Evolutionary conservation across 2,113 vertebrate species (phyloP).

Genomic region (Azemiops feae): DNA sequence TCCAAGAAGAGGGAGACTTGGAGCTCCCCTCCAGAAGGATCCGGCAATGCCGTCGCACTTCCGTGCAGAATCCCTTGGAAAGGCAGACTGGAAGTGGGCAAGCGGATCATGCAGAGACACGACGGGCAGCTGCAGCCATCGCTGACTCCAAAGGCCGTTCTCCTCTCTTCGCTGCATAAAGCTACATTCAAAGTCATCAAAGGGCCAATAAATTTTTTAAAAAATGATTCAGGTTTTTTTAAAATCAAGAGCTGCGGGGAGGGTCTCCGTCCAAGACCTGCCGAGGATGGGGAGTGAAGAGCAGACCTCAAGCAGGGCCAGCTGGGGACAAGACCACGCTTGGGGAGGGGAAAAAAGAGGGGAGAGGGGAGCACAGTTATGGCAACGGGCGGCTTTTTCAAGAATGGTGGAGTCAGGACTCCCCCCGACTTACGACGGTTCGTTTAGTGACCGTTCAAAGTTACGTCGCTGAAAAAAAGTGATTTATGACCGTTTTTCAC

Average conservation of each 20-base stretch:
- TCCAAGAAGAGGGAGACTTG: too few relatives aligned
- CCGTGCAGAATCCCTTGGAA: background rate
- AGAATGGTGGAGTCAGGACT: background rate
- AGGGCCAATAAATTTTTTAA: slow-evolving; percentile 54
- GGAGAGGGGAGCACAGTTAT: background rate
- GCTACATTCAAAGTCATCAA: slow-evolving; percentile 87
- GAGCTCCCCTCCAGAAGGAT: too few relatives aligned
- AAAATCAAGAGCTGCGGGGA: background rate
- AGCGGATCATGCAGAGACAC: background rate
- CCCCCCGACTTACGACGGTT: background rate
- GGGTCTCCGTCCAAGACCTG: background rate
- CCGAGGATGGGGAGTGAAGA: background rate
- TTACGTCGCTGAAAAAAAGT: too few relatives aligned
- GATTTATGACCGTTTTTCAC: too few relatives aligned
- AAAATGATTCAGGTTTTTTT: background rate
- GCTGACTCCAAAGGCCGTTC: slow-evolving; percentile 72
- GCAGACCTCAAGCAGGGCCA: background rate
- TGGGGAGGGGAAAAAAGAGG: background rate
- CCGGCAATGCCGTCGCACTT: background rate
- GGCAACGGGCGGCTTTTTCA: background rate
- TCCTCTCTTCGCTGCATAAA: slow-evolving; percentile 85
- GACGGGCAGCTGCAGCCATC: slow-evolving; percentile 45
- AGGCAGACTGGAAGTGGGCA: background rate
- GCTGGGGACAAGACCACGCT: background rate
- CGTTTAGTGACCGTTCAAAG: background rate